A percentile compares a stretch with the other conserved stretches of the same genome.
These are phyloP conservation scores for Channa striata DNA, from an alignment of 2,797 vertebrate species.

Conservation along the genomic window DNA sequence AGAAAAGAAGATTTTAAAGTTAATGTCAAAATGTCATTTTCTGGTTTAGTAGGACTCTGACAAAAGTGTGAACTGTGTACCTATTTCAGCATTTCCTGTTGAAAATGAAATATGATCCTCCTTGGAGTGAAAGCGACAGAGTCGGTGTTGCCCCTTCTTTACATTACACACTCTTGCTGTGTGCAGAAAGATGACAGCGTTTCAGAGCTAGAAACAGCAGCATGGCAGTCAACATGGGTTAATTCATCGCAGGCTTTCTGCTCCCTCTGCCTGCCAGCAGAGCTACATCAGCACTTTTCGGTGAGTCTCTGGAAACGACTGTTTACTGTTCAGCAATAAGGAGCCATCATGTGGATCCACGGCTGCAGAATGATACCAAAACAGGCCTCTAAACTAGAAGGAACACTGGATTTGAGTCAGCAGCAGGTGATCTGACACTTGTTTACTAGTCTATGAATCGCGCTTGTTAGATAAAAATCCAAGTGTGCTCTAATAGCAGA, in stretches of 20 bases:
- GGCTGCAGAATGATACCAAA: constrained; percentile 27
- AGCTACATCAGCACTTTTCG: constrained; percentile 84
- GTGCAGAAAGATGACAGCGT: constrained; percentile 30
- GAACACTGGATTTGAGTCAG: not conserved
- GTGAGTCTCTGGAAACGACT: constrained; percentile 78
- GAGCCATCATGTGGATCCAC: constrained; percentile 37
- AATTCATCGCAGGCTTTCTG: constrained; percentile 69
- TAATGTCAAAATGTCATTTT: not conserved
- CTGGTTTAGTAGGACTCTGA: not conserved
- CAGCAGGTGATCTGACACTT: constrained; percentile 47
- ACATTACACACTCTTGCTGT: constrained; percentile 30
- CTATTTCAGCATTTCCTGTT: not conserved
- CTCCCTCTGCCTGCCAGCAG: constrained; percentile 68
- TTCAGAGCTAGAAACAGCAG: constrained; percentile 12
- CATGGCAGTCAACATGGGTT: constrained; percentile 64
- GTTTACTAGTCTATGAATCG: constrained; percentile 19
- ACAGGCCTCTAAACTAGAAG: constrained; percentile 6
- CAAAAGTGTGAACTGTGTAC: not conserved
- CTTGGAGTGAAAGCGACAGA: not conserved
- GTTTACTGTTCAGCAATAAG: constrained; percentile 76
- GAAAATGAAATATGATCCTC: constrained; percentile 9
- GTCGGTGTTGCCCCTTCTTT: constrained; percentile 5
- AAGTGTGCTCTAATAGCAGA: too few species aligned
- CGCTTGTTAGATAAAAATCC: too few species aligned
- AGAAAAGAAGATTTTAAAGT: not conserved